A percentile compares a stretch with the other conserved stretches of the same genome.
Evolutionary conservation across 2,113 vertebrate species (phyloP).

Genomic region (Rutilus rutilus): DNA sequence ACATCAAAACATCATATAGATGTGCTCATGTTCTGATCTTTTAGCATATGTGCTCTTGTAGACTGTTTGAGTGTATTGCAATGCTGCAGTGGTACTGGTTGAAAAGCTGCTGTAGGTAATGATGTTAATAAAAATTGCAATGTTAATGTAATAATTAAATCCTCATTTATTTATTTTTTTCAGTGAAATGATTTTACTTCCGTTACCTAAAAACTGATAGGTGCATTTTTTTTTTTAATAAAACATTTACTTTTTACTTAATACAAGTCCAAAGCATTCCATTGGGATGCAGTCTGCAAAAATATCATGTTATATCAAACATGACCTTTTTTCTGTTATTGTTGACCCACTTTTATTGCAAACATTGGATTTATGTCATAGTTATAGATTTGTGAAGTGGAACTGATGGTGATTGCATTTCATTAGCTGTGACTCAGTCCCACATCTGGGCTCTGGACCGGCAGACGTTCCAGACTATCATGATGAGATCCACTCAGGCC

Average conservation of each 20-base stretch:
- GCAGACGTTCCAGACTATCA: conserved; percentile 79
- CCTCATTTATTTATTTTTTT: background rate
- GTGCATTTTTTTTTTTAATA: background rate
- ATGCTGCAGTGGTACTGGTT: background rate
- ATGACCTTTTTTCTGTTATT: background rate
- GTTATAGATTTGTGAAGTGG: background rate
- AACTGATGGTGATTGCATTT: conserved; percentile 32
- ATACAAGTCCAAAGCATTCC: background rate
- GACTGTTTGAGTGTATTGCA: background rate
- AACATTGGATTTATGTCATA: background rate
- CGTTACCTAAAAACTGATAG: background rate
- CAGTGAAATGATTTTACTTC: background rate
- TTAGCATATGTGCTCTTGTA: background rate
- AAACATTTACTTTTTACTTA: background rate
- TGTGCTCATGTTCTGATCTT: no score
- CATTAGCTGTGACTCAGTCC: conserved; percentile 73
- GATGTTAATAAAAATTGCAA: background rate
- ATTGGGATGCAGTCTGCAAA: background rate
- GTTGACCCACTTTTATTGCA: conserved; percentile 24
- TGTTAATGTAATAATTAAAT: background rate
- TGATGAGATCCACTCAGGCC: conserved; percentile 79
- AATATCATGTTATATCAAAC: background rate
- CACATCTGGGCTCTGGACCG: conserved; percentile 81
- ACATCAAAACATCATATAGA: background rate
- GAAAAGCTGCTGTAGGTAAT: no score